A percentile compares a stretch with the other conserved stretches of the same genome.
Evolutionary conservation across 2,888 invertebrate genomes (phyloP).

Genomic region (Camptogramma bilineatum): DNA sequence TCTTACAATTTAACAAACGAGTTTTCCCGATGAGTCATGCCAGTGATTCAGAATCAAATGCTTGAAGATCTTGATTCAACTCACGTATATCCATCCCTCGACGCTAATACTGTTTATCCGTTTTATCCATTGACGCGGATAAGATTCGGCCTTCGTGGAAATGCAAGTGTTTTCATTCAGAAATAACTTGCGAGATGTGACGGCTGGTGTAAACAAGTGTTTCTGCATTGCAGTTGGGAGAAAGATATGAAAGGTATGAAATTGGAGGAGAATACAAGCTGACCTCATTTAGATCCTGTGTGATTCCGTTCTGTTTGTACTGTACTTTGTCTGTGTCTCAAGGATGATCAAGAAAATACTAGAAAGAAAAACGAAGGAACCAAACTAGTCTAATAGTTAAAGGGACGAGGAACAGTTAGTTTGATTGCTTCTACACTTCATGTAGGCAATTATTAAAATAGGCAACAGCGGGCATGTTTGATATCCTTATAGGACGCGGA

Average conservation of each 20-base stretch:
- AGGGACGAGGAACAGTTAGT: neutral
- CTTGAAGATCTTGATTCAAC: slow-evolving; percentile 19
- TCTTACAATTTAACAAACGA: neutral
- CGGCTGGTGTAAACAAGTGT: neutral
- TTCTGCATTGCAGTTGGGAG: neutral
- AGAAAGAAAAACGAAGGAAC: neutral
- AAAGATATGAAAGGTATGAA: neutral
- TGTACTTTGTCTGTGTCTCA: too few species aligned
- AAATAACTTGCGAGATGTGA: slow-evolving; percentile 12
- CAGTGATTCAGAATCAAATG: slow-evolving; percentile 9
- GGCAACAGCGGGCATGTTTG: slow-evolving; percentile 19
- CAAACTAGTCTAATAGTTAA: neutral
- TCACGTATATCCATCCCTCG: slow-evolving; percentile 16
- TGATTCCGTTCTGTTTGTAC: too few species aligned
- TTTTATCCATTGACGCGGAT: slow-evolving; percentile 14
- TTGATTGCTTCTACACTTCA: neutral
- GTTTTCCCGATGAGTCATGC: slow-evolving; percentile 21
- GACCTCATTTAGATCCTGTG: too few species aligned
- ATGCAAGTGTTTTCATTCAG: slow-evolving; percentile 15
- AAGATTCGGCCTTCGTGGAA: slow-evolving; percentile 19
- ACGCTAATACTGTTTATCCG: slow-evolving; percentile 20
- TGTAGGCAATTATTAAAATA: slow-evolving; percentile 18
- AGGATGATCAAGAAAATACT: too few species aligned
- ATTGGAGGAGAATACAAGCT: neutral
- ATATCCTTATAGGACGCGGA: slow-evolving; percentile 26